Base-by-base conservation (phyloP, 1,140 invertebrate genomes). In the Hylaeus anthracinus region DNA sequence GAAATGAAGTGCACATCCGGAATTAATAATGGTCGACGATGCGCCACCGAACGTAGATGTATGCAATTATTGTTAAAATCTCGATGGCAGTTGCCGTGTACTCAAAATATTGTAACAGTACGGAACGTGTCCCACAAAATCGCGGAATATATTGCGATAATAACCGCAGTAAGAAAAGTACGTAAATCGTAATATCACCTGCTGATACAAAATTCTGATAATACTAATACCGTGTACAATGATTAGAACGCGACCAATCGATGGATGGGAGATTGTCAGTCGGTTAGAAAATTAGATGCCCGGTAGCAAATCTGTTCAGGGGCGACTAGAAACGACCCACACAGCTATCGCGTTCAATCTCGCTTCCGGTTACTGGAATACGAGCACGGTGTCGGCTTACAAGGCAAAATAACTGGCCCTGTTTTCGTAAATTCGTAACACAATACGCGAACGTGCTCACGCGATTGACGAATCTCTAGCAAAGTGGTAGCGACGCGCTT, bases 371-470 rank as follows among this genome's bases (percentile, higher is more conserved):
- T 64, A 45, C 48, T 26, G 66, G 2, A 64, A 72, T 45, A 48
- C 75, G 60, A 79, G 39, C 41, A 15, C 41, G 26, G 76, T 72
- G 39, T 79, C 61, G 48, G 64, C 69, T 79, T 72, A 79, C 76
- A 45, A 37, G 48, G 58, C 67, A 64, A 65, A 79, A 79, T 63
- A 79, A 26, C 69, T 15, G 51, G 0, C 8, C 43, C 37, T 12
- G 60, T 72, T 55, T 72, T 79, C 51, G 76, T 72, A 72, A 72
- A 72, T 79, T 79, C 60, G 67, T 56, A 79, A 72, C 60, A 56
- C 39, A 48, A 79, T 55, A 63, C 48, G 15, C 15, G 39, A 4
- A 15, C 51, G 41, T 3, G 65, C 14, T 26, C 3, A 37, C 5
- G 26, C 1, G 61, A 71, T 69, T 70, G 73, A 74, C 61, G 66